Percentiles rank a stretch among this genome's conserved stretches.
Evolutionary conservation across 2,113 vertebrate species (phyloP).

Genomic region (Helogale parvula): DNA sequence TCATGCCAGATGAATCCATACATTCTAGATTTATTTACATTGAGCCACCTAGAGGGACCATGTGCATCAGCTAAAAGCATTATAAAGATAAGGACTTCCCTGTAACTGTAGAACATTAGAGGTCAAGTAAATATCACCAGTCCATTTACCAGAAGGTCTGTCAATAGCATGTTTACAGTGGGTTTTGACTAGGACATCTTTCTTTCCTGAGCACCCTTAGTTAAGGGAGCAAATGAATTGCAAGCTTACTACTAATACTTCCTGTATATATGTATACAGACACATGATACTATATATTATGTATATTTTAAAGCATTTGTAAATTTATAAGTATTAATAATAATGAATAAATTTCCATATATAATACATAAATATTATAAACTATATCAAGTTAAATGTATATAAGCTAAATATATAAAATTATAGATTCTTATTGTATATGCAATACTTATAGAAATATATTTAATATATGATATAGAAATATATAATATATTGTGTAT

Average conservation of each 20-base stretch:
- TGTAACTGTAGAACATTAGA: not conserved
- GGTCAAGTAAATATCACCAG: not conserved
- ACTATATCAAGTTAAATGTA: not conserved
- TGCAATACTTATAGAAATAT: not conserved
- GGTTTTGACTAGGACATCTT: not conserved
- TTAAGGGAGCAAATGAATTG: not conserved
- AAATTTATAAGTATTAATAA: constrained; percentile 4
- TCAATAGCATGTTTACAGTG: not conserved
- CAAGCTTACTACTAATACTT: not conserved
- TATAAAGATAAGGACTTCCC: not conserved
- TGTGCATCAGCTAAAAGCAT: not conserved
- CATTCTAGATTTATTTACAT: not conserved
- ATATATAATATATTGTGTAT: not conserved
- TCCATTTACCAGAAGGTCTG: not conserved
- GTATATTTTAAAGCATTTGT: not conserved
- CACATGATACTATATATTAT: not conserved
- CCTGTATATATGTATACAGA: not conserved
- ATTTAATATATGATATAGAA: not conserved
- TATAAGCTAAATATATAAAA: not conserved
- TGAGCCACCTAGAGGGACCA: not conserved
- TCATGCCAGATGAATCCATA: not conserved
- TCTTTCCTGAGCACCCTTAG: not conserved
- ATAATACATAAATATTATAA: not conserved
- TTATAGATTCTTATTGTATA: not conserved
- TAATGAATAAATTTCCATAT: not conserved